Base-by-base conservation (phyloP, 1,140 invertebrate species). In the Rhagoletis zephyria region DNA sequence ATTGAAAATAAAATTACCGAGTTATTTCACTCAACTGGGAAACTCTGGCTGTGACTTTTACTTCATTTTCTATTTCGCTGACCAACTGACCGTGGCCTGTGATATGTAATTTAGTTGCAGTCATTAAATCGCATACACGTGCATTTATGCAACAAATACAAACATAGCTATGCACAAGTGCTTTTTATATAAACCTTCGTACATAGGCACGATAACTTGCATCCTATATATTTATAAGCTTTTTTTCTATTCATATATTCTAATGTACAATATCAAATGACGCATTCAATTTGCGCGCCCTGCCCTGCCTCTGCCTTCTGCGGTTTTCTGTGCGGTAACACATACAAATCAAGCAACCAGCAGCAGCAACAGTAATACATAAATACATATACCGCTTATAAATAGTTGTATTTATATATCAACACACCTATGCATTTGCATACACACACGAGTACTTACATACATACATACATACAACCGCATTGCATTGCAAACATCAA, bases 401-500 rank as follows among this genome's bases (percentile, higher is more conserved):
- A 63, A 1, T 63, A 63, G 12, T 30, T 30, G 0, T 30, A 30
- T 30, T 30, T 30, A 0, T 30, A 30, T 30, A 30, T 30, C 30
- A 30, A 30, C 30, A 30, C 30, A 30, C 30, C 30, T 30, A 30
- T 30, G 30, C 30, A 30, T 30, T 30, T 30, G n/a, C n/a, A 63
- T 63, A 63, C n/a, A 5, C n/a, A 5, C 30, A 30, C 30, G 30
- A 30, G 30, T 0, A 30, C 30, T 30, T 63, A 63, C 61, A 63
- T 63, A 63, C 61, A 16, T 4, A 63, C 16, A 63, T 14, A 63
- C 12, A n/a, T 63, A 14, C 4, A 63, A 81, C 74, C 48, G 48
- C 74, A 81, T 14, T 48, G 48, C 48, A 81, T 81, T 7, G 74
- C 74, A 81, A 81, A 81, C 74, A 81, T 56, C 51, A 42, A 51